A percentile compares a stretch with the other conserved stretches of the same genome.
These are phyloP conservation scores for Denticeps clupeoides DNA, from an alignment of 2,797 vertebrate species.

Conservation along the genomic window DNA sequence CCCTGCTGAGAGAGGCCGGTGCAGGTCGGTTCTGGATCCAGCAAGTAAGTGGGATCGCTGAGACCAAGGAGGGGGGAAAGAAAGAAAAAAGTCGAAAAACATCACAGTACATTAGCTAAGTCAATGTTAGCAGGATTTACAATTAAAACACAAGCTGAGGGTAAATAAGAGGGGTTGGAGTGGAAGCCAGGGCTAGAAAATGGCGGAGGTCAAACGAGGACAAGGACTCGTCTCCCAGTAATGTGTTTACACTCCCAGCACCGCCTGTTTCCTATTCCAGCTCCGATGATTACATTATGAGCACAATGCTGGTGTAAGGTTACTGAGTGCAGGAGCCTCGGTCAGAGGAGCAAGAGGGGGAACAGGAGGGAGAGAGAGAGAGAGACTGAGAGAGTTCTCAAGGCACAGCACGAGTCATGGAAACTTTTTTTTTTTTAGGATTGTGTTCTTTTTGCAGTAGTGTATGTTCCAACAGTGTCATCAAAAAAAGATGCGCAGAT, in stretches of 20 bases:
- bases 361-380: not conserved
- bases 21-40: no score
- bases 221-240: constrained; percentile 51
- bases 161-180: constrained; percentile 52
- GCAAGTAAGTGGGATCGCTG: no score
- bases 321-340: constrained; percentile 47
- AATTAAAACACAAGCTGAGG: constrained; percentile 54
- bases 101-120: constrained; percentile 53
- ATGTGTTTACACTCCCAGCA: constrained; percentile 63
- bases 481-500: no score
- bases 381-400: not conserved
- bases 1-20: no score
- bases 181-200: constrained; percentile 26
- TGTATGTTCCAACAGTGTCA: no score
- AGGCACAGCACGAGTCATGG: not conserved
- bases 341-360: not conserved
- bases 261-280: constrained; percentile 62
- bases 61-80: no score
- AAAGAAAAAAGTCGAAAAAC: constrained; percentile 13
- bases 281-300: constrained; percentile 60
- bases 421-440: no score
- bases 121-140: constrained; percentile 60
- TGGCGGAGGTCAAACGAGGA: constrained; percentile 57
- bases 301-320: constrained; percentile 58
- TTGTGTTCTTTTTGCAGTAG: no score